Evolutionary conservation across 2,888 invertebrate genomes (phyloP), one percentile per base, ranked within the genome.

Genomic region (Hofmannophila pseudospretella): DNA sequence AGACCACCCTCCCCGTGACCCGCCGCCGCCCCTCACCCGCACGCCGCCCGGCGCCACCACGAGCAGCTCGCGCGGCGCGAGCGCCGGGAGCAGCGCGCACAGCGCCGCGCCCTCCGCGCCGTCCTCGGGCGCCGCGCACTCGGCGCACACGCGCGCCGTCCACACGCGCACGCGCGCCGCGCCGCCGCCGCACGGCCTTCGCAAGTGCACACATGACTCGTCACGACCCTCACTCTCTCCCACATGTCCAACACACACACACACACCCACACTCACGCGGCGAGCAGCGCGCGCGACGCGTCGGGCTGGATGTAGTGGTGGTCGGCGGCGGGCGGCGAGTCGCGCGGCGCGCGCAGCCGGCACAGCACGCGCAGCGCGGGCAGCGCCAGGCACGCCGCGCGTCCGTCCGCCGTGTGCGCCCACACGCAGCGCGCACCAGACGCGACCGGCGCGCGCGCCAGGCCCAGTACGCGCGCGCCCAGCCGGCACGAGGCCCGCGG

Each of bases 381-480:
- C 51, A 72, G 51, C 41, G 71, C 52, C 38, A 54, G 54, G 59
- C 76, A 71, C 44, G 41, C 27, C 36, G 53, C 61, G 23, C n/a
- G 20, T 35, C 69, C 73, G 40, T 51, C 61, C 10, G 48, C 34
- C 36, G 59, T 56, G 45, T 56, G 45, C 39, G 58, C 68, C 77
- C 76, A 77, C 49, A 68, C 48, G 47, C 23, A n/a, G 1, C 62
- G 56, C 4, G 57, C 66, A 34, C 77, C 12, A n/a, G n/a, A n/a
- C 12, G 10, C 11, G 12, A 2, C 29, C 13, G 14, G 14, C n/a
- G 14, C 16, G n/a, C n/a, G n/a, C 8, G 8, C 23, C n/a, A n/a
- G 8, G 23, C 23, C 3, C 23, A 5, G 23, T 47, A 44, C 36
- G 32, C 38, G 36, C 51, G 55, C 26, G 35, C 43, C 32, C 11